phyloP scores from a whole-genome alignment of 2,797 vertebrate genomes.

The Agapornis canus region DNA sequence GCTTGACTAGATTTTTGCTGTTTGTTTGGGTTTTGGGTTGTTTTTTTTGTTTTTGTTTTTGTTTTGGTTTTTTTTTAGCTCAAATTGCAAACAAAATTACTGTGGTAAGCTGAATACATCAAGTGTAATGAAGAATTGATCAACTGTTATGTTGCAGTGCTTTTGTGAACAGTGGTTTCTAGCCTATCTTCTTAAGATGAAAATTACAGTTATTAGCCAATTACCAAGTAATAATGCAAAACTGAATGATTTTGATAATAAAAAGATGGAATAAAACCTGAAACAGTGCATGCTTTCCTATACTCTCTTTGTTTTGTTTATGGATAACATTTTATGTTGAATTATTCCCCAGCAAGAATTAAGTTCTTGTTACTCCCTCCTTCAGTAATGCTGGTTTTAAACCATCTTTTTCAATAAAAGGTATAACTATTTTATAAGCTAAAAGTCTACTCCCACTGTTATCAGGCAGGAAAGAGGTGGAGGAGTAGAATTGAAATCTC shows the following conservation, averaged over 20 bases:
- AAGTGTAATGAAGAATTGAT: slow-evolving; percentile 60
- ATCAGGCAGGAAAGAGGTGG: not conserved
- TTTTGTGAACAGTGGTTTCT: slow-evolving; percentile 29
- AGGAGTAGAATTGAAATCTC: slow-evolving; percentile 9
- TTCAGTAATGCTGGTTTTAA: not conserved
- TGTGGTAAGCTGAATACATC: slow-evolving; percentile 26
- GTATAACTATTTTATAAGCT: not conserved
- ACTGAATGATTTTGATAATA: not conserved
- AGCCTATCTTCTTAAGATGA: slow-evolving; percentile 7
- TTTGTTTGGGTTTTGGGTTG: not conserved
- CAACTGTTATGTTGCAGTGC: not conserved
- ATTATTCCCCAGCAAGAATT: not conserved
- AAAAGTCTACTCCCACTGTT: not conserved
- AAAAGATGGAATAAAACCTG: not conserved
- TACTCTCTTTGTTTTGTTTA: not conserved
- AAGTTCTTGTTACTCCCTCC: not conserved
- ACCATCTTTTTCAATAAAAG: not conserved
- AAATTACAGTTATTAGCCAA: slow-evolving; percentile 45
- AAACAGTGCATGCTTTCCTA: not conserved
- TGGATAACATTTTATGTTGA: not conserved
- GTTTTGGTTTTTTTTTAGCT: slow-evolving; percentile 17
- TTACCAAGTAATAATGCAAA: slow-evolving; percentile 24
- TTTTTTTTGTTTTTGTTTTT: not conserved
- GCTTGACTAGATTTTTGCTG: slow-evolving; percentile 11
- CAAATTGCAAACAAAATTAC: slow-evolving; percentile 52